These are phyloP conservation scores for Leptarthrus brevirostris DNA, from an alignment of 2,888 invertebrate genomes.

Conservation along the genomic window DNA sequence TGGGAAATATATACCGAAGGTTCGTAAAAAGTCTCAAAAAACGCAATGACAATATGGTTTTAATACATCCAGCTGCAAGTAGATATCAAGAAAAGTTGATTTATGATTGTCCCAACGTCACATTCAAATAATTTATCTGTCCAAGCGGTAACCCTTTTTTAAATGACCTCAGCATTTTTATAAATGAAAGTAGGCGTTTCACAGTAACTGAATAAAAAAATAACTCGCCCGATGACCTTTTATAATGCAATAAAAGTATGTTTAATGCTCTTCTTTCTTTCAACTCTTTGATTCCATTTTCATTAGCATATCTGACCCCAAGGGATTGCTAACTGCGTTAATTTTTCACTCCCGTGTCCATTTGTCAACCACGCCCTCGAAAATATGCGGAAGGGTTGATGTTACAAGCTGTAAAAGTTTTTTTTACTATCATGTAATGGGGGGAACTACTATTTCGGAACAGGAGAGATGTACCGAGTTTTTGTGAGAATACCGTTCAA, in stretches of 20 bases:
- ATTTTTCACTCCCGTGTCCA: conserved; percentile 41
- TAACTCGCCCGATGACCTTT: conserved; percentile 23
- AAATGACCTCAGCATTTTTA: conserved; percentile 41
- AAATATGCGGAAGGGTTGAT: conserved; percentile 32
- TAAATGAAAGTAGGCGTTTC: conserved; percentile 34
- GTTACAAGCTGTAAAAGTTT: conserved; percentile 26
- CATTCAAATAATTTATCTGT: conserved; percentile 33
- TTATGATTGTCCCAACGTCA: conserved; percentile 23
- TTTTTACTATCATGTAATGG: neutral
- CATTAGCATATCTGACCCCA: conserved; percentile 31
- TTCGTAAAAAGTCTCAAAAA: too few relatives aligned
- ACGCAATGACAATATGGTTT: neutral
- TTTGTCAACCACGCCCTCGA: conserved; percentile 35
- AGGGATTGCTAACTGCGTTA: conserved; percentile 7
- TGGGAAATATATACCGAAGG: too few relatives aligned
- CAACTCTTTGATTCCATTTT: conserved; percentile 13
- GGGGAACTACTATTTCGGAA: neutral
- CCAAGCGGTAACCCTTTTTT: conserved; percentile 33
- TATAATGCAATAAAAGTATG: neutral
- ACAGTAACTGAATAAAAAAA: conserved; percentile 2
- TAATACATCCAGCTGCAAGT: conserved; percentile 1
- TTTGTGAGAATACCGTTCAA: neutral
- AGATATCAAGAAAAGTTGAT: conserved; percentile 3
- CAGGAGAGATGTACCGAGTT: too few relatives aligned
- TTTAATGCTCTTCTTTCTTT: neutral